Evolutionary conservation across 2,113 vertebrate species (phyloP).

Genomic region (Mandrillus leucophaeus): DNA sequence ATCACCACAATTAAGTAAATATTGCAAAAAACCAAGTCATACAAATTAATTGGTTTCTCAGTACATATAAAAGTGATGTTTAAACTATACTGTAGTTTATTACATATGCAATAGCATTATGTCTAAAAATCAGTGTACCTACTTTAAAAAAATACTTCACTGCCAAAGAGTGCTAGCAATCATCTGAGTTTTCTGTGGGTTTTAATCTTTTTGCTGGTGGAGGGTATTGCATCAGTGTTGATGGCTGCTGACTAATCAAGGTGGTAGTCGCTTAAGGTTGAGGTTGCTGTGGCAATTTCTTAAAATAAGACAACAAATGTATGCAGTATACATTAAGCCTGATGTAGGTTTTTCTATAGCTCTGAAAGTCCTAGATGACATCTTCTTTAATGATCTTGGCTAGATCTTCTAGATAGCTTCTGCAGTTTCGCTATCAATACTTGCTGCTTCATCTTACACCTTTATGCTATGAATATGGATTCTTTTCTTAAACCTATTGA

Average conservation of each 20-base stretch:
- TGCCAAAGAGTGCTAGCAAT: background rate
- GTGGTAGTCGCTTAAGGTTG: background rate
- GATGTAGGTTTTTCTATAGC: background rate
- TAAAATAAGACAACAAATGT: background rate
- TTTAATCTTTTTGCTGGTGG: background rate
- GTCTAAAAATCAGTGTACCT: background rate
- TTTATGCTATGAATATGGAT: background rate
- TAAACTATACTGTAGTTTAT: background rate
- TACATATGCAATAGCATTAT: background rate
- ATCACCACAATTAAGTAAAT: background rate
- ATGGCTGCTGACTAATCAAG: background rate
- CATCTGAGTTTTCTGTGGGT: background rate
- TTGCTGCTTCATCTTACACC: background rate
- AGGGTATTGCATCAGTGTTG: background rate
- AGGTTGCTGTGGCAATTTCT: background rate
- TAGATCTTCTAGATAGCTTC: background rate
- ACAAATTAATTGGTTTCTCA: background rate
- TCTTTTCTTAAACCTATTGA: background rate
- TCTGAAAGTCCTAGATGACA: background rate
- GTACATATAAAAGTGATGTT: background rate
- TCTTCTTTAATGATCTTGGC: background rate
- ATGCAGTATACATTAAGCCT: background rate
- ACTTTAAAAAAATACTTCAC: background rate
- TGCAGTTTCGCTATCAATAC: background rate
- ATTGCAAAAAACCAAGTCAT: background rate